These are phyloP conservation scores for Lucinisca nassula DNA, from an alignment of 2,888 invertebrate species.

Conservation along the genomic window DNA sequence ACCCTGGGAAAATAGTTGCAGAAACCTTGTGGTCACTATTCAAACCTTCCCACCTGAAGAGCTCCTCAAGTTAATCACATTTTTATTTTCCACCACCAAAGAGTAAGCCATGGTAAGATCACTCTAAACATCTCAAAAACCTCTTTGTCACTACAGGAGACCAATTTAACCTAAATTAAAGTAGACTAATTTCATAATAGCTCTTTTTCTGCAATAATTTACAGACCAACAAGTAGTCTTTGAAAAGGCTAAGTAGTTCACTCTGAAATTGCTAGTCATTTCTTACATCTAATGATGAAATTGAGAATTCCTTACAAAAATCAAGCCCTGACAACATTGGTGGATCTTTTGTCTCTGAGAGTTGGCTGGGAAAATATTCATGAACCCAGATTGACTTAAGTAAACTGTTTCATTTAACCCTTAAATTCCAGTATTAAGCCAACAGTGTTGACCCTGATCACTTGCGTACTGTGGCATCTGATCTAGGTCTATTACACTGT, in stretches of 20 bases:
- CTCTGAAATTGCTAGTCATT: no score
- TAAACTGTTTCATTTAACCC: no score
- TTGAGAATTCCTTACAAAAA: no score
- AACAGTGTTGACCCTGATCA: no score
- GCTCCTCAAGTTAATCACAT: conserved; percentile 1
- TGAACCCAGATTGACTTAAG: no score
- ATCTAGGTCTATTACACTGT: no score
- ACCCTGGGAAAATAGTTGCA: not conserved
- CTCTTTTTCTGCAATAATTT: not conserved
- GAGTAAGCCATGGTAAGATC: conserved; percentile 8
- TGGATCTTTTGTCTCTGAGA: no score
- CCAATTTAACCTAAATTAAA: conserved; percentile 5
- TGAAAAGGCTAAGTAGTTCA: not conserved
- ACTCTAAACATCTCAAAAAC: not conserved
- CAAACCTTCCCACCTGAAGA: not conserved
- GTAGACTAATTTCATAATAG: conserved; percentile 12
- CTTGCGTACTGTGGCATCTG: no score
- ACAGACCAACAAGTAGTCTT: not conserved
- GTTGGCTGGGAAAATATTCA: no score
- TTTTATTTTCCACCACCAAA: not conserved
- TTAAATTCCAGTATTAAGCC: no score
- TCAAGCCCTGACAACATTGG: no score
- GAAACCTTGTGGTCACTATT: not conserved
- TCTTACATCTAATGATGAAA: no score
- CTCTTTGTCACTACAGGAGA: not conserved